Conservation (phyloP, 1,140 invertebrate species). For the Leptinotarsa texana region DNA sequence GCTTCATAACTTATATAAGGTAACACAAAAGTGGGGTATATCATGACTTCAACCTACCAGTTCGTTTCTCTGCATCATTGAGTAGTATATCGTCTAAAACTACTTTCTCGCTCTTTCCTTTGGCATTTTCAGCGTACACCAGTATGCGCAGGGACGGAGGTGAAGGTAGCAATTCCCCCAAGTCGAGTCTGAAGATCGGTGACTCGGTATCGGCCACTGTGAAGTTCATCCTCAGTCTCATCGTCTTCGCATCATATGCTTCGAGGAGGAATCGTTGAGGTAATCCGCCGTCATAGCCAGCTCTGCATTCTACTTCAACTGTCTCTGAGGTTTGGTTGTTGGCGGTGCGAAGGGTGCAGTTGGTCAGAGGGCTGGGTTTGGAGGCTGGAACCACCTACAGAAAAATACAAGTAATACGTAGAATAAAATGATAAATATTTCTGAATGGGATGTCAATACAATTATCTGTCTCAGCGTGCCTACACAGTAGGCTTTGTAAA, state of each 20-base stretch:
- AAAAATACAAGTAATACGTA: background rate
- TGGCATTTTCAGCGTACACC: constrained; percentile 84
- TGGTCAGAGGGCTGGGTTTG: constrained; percentile 77
- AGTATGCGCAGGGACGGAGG: constrained; percentile 71
- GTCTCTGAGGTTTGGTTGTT: constrained; percentile 71
- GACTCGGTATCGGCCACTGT: constrained; percentile 56
- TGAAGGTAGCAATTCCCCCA: constrained; percentile 53
- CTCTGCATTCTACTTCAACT: constrained; percentile 73
- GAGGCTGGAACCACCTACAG: constrained; percentile 53
- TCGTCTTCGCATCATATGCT: constrained; percentile 73
- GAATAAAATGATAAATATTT: too few species aligned
- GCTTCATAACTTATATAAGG: too few species aligned
- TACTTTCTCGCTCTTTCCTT: constrained; percentile 80
- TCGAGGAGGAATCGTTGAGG: constrained; percentile 81
- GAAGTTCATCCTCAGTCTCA: constrained; percentile 68
- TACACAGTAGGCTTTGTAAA: too few species aligned
- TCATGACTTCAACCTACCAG: constrained; percentile 63
- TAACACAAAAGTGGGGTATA: too few species aligned
- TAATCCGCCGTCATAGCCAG: constrained; percentile 83
- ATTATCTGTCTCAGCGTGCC: too few species aligned
- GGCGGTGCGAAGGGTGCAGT: constrained; percentile 78
- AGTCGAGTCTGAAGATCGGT: constrained; percentile 69
- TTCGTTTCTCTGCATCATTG: constrained; percentile 82
- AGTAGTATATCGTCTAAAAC: constrained; percentile 83
- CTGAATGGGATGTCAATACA: too few species aligned